These are phyloP conservation scores for Drosophila longiperda DNA, from an alignment of 2,888 invertebrate species.

Conservation along the genomic window DNA sequence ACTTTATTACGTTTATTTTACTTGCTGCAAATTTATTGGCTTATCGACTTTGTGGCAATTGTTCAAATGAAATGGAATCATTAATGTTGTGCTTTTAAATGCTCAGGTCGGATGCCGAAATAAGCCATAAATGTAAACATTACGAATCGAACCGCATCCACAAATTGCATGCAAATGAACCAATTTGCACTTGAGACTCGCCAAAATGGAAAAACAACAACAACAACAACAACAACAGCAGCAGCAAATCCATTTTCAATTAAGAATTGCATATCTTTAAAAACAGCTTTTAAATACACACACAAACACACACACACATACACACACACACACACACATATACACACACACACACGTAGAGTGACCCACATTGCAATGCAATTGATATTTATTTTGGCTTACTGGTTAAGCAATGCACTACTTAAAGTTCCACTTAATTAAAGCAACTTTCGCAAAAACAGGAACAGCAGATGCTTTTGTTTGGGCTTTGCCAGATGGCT, in stretches of 20 bases:
- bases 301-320: constrained; percentile 13
- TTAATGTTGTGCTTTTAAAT: constrained; percentile 22
- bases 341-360: constrained; percentile 2
- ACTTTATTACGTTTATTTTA: not conserved
- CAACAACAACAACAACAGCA: constrained; percentile 18
- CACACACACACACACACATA: constrained; percentile 5
- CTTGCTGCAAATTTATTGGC: not conserved
- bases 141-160: constrained; percentile 36
- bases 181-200: constrained; percentile 62
- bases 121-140: constrained; percentile 25
- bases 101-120: constrained; percentile 2
- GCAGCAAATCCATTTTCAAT: constrained; percentile 64
- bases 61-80: constrained; percentile 22
- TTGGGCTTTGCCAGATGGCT: constrained; percentile 33
- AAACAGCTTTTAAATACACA: constrained; percentile 14
- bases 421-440: constrained; percentile 46
- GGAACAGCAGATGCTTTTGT: constrained; percentile 33
- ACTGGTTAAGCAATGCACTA: constrained; percentile 37
- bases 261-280: constrained; percentile 66
- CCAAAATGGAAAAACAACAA: constrained; percentile 10
- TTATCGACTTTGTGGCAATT: constrained; percentile 2
- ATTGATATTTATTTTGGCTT: constrained; percentile 62
- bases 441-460: constrained; percentile 4
- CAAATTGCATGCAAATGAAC: constrained; percentile 74
- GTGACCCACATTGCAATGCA: constrained; percentile 22